Evolutionary conservation across 1,140 invertebrate species (phyloP).

Genomic region (Euwallacea similis): DNA sequence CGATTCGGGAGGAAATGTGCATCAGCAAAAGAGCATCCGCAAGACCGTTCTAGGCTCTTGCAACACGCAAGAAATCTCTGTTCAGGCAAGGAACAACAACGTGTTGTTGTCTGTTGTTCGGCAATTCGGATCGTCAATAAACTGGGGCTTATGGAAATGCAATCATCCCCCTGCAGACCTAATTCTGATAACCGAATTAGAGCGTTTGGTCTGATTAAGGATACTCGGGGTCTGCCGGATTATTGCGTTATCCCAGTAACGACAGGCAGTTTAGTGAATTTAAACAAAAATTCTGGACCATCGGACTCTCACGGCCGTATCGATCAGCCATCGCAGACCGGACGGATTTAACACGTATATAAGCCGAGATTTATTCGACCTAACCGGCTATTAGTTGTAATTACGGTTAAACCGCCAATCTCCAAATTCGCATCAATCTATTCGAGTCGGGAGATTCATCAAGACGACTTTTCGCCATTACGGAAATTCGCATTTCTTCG

Average conservation of each 20-base stretch:
- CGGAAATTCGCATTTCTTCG: too few species aligned
- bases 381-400: neutral
- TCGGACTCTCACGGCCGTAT: neutral
- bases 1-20: slow-evolving; percentile 24
- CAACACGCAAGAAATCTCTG: too few species aligned
- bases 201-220: slow-evolving; percentile 16
- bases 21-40: slow-evolving; percentile 15
- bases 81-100: too few species aligned
- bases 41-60: neutral
- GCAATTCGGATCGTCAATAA: too few species aligned
- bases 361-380: slow-evolving; percentile 1
- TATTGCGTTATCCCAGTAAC: slow-evolving; percentile 3
- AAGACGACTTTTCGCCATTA: neutral
- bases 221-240: slow-evolving; percentile 2
- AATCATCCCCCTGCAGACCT: neutral
- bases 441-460: neutral
- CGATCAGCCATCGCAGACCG: neutral
- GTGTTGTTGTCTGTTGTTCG: too few species aligned
- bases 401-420: slow-evolving; percentile 1
- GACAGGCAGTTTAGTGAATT: neutral
- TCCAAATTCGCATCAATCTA: neutral
- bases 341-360: neutral
- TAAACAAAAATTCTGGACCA: too few species aligned
- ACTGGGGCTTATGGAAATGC: too few species aligned
- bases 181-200: slow-evolving; percentile 20